Evolutionary conservation across 2,797 vertebrate genomes (phyloP), one percentile per base, ranked within the genome.

Genomic region (Paguma larvata): DNA sequence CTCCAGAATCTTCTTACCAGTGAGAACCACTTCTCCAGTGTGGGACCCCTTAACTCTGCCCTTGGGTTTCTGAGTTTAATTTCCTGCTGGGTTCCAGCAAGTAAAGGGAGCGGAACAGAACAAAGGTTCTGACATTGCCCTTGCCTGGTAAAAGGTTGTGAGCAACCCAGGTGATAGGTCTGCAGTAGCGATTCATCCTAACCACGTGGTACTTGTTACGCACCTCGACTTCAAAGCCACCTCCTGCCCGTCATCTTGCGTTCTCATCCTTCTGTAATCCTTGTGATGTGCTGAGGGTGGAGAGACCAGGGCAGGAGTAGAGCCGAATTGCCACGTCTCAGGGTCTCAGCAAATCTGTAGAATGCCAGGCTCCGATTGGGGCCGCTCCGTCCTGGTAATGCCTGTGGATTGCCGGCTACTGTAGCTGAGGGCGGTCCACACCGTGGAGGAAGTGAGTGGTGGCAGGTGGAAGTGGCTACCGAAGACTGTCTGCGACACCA

Each of bases 41-140:
- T 97, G 95, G 86, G 97, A 97, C 97, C 91, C 27, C 94, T 98
- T 98, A 97, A 91, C 73, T 93, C 89, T 97, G 83, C 41, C 95
- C 89, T 97, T 92, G 97, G 82, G 68, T 95, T 97, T 98, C 97
- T 92, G 95, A 89, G 96, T 88, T 94, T 73, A 65, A 68, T 85
- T 85, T 85, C 80, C 93, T 72, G 34, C 73, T 65, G 12, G 16
- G 19, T 90, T n/a, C 19, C 5, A 79, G 84, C 63, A 78, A 16
- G 48, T 59, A 23, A 72, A 63, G n/a, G 75, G 65, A 48, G 70
- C 9, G 41, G 87, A 62, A 44, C 3, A 0, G 72, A n/a, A 46
- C 62, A 38, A 27, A 25, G 51, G 3, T 44, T 65, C 78, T 46
- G 34, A 92, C 4, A 48, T 73, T 25, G 23, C 30, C 27, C 46